Base-by-base conservation (phyloP, 2,888 invertebrate species). In the Drosophila neutralis region DNA sequence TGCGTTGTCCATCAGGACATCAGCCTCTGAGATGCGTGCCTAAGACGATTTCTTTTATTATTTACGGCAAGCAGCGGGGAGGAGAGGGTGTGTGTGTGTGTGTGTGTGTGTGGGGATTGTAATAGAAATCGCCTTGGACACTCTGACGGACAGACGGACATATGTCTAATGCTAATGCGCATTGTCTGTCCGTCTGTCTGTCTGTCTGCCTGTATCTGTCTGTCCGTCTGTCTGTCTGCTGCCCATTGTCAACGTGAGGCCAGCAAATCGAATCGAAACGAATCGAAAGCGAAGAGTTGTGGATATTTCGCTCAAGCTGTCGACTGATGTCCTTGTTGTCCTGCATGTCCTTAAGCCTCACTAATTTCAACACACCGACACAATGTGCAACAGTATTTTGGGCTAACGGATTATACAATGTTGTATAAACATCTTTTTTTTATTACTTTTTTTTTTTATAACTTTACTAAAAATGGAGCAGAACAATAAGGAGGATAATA, bases 21-120 rank as follows among this genome's bases (percentile, higher is more conserved):
- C 24, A 54, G 38, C 56, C 40, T 38, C 75, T 72, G 78, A 82
- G 82, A 81, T 90, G 89, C 90, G 90, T 89, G 85, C 90, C 89
- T 89, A 88, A 89, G 85, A 85, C 89, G 87, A 90, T 89, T 89
- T 87, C 87, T 84, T 89, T 89, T 89, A 89, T 87, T 87, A 87
- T 87, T 90, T 88, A 89, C 86, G 88, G 78, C 64, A 65, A 57
- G 59, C 60, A 66, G 24, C 2, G 24, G 10, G 29, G n/a, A 1
- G 24, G 10, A 29, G 38, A 8, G 33, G 13, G 21, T 0, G n/a
- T 11, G 13, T n/a, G 4, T 5, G 24, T 31, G 8, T 8, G n/a
- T 24, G 11, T 21, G 10, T 15, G 10, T 42, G 42, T 31, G 35
- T 31, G 65, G 36, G 63, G 54, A 65, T 76, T 80, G 84, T 78